These are phyloP conservation scores for Hyles euphorbiae DNA, from an alignment of 1,140 invertebrate genomes.

Conservation along the genomic window DNA sequence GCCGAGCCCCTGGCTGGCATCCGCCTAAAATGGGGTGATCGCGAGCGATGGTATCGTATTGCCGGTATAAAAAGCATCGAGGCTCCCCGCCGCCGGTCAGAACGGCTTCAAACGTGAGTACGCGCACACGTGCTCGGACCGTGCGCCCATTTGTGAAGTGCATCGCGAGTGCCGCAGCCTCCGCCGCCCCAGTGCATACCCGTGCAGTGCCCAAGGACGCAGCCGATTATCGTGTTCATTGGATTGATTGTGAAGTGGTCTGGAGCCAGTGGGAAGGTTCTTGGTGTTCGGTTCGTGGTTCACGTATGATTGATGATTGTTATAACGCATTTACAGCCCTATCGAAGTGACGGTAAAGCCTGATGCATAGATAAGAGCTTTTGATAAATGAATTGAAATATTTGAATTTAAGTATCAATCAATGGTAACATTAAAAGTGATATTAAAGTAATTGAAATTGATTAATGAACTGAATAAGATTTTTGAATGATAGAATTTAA, in stretches of 20 bases:
- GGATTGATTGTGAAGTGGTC: constrained; percentile 59
- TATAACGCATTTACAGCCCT: constrained; percentile 3
- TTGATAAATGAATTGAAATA: constrained; percentile 2
- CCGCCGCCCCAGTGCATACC: constrained; percentile 9
- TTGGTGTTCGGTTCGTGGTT: constrained; percentile 52
- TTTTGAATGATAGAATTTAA: not conserved
- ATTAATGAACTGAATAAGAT: not conserved
- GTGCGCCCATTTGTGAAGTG: constrained; percentile 42
- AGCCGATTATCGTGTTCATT: constrained; percentile 52
- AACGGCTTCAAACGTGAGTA: constrained; percentile 91
- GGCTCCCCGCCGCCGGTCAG: constrained; percentile 84
- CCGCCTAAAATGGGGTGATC: constrained; percentile 82
- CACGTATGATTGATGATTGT: constrained; percentile 26
- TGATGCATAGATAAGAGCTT: not conserved
- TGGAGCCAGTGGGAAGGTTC: constrained; percentile 25
- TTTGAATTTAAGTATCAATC: constrained; percentile 11
- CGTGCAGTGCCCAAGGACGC: constrained; percentile 46
- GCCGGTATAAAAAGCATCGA: constrained; percentile 89
- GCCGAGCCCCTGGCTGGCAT: constrained; percentile 52
- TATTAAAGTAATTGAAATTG: not conserved
- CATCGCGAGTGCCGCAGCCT: constrained; percentile 22
- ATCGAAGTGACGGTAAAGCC: constrained; percentile 19
- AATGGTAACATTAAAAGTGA: not conserved
- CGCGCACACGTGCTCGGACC: constrained; percentile 42
- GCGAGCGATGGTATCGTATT: constrained; percentile 84